Conservation (phyloP, 2,797 vertebrate species). For the Pitangus sulphuratus region DNA sequence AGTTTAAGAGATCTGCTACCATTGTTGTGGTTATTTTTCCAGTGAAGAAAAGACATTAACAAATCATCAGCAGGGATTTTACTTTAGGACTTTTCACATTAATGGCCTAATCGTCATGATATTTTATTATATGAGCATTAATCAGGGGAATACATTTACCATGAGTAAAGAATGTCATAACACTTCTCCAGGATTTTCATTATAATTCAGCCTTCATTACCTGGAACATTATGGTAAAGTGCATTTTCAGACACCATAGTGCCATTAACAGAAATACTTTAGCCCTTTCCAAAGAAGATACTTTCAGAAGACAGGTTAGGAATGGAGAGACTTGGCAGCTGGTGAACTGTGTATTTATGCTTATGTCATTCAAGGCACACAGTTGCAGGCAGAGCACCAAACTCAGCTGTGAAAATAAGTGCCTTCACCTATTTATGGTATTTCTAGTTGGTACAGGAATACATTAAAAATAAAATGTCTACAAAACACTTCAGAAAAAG, state of each 20-base stretch:
- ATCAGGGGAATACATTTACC: slow-evolving; percentile 23
- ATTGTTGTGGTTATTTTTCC: neutral
- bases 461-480: neutral
- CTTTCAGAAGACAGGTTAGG: neutral
- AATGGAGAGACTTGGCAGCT: neutral
- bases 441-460: neutral
- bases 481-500: neutral
- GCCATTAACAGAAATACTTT: neutral
- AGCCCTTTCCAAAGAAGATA: neutral
- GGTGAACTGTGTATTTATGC: accelerated
- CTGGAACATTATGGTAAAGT: neutral
- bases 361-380: neutral
- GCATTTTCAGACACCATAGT: neutral
- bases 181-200: neutral
- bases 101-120: neutral
- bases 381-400: neutral
- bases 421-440: neutral
- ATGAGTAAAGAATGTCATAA: neutral
- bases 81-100: neutral
- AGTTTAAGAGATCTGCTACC: neutral
- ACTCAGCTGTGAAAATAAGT: neutral
- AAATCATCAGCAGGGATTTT: neutral
- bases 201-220: slow-evolving; percentile 6
- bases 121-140: neutral
- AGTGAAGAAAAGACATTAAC: neutral